phyloP scores from a whole-genome alignment of 1,140 invertebrate genomes.

The Diorhabda carinulata region DNA sequence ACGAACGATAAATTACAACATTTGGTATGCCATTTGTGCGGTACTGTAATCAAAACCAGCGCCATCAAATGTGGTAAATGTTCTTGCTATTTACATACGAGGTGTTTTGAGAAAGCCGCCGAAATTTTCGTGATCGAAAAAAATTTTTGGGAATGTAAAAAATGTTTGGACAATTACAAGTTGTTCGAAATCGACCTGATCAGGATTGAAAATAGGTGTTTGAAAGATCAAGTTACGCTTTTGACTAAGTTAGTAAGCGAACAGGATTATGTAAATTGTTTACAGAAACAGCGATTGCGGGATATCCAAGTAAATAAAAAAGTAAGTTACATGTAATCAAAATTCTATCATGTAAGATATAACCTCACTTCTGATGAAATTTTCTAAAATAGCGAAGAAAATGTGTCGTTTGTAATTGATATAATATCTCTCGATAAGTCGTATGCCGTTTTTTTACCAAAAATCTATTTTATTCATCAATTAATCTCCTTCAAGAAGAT shows the following conservation, averaged over 20 bases:
- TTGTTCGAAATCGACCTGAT: conserved; percentile 21
- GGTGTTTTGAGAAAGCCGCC: conserved; percentile 25
- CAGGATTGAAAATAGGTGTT: conserved; percentile 28
- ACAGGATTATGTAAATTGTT: conserved; percentile 29
- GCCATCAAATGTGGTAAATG: conserved; percentile 30
- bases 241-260: conserved; percentile 28
- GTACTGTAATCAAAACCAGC: conserved; percentile 25
- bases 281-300: conserved; percentile 20
- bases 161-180: conserved; percentile 17
- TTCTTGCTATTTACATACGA: conserved; percentile 24
- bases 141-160: conserved; percentile 25
- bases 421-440: no score
- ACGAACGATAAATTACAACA: no score
- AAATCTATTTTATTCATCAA: no score
- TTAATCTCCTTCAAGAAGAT: no score
- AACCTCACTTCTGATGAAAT: no score
- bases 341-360: no score
- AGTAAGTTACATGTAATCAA: not conserved
- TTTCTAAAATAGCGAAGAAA: no score
- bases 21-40: conserved; percentile 22
- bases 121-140: conserved; percentile 26
- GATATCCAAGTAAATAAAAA: conserved; percentile 18
- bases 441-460: no score
- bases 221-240: conserved; percentile 26
- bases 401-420: no score